phyloP scores from a whole-genome alignment of 2,888 invertebrate species.

The Drosophila paracracens region DNA sequence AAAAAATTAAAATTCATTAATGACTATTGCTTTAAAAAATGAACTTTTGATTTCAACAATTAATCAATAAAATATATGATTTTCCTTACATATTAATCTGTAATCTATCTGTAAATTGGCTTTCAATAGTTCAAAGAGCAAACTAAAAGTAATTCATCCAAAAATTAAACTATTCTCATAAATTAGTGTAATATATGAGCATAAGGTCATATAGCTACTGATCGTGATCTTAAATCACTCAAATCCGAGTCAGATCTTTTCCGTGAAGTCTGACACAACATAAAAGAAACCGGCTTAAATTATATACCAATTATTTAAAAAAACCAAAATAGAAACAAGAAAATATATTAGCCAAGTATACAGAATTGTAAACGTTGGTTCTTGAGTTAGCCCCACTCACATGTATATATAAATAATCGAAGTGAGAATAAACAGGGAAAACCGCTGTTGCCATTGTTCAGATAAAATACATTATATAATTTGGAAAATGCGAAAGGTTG shows the following conservation, averaged over 20 bases:
- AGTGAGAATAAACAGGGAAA: constrained; percentile 29
- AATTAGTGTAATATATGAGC: not conserved
- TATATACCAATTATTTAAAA: not conserved
- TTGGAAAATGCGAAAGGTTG: constrained; percentile 30
- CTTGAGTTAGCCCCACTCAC: constrained; percentile 13
- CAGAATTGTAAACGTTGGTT: not conserved
- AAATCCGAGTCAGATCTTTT: not conserved
- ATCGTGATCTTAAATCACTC: not conserved
- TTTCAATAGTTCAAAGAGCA: not conserved
- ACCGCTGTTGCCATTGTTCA: constrained; percentile 29
- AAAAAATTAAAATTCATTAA: not conserved
- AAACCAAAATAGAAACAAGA: not conserved
- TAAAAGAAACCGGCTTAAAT: not conserved
- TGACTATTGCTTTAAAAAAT: not conserved
- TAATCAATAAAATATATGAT: not conserved
- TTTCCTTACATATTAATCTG: not conserved
- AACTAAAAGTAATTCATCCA: not conserved
- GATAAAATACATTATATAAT: constrained; percentile 35
- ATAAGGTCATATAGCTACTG: not conserved
- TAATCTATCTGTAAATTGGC: not conserved
- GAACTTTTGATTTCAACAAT: not conserved
- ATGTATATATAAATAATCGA: constrained; percentile 33
- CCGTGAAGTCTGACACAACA: not conserved
- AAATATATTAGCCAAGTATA: not conserved
- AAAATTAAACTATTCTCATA: not conserved